Evolutionary conservation across 2,797 vertebrate genomes (phyloP), one percentile per base, ranked within the genome.

Genomic region (Propithecus perrieri): DNA sequence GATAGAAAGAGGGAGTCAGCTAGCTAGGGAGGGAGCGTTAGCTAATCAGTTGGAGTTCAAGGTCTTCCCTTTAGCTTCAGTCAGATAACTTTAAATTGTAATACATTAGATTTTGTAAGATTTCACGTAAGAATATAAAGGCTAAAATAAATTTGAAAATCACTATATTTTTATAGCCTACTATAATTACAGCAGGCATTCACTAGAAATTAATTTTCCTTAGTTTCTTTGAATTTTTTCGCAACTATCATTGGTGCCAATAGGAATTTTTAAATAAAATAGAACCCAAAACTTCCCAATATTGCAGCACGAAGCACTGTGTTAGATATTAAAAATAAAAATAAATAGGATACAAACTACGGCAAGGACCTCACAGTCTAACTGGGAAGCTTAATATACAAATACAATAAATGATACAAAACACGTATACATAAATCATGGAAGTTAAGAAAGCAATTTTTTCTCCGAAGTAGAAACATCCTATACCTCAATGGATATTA

Each of bases 191-290:
- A 83, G n/a, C 13, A 92, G 59, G 33, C 12, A 89, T 53, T 95
- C 75, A 85, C 76, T 85, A 92, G 85, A 86, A 88, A 88, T 65
- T 90, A 94, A 89, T 78, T 89, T 67, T 14, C 43, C n/a, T 74
- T 13, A 41, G 38, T 76, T 86, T 35, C 33, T 91, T 53, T 84
- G 28, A 67, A 79, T 43, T 78, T 89, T 87, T 91, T 43, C 41
- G 53, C 1, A 91, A 75, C 38, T 57, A 85, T 69, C 43, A 71
- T 15, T 85, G n/a, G 85, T 78, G 15, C 65, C 74, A 93, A 11
- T 20, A 85, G 26, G 57, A 87, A 91, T 67, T 93, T 93, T 93
- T 69, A 91, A 93, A 86, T 89, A 96, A 87, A 92, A 79, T n/a
- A 8, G 22, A 93, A 83, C 50, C 87, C 75, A 90, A 87, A 95